These are phyloP conservation scores for Heliconius himera DNA, from an alignment of 1,140 invertebrate species.

Conservation along the genomic window DNA sequence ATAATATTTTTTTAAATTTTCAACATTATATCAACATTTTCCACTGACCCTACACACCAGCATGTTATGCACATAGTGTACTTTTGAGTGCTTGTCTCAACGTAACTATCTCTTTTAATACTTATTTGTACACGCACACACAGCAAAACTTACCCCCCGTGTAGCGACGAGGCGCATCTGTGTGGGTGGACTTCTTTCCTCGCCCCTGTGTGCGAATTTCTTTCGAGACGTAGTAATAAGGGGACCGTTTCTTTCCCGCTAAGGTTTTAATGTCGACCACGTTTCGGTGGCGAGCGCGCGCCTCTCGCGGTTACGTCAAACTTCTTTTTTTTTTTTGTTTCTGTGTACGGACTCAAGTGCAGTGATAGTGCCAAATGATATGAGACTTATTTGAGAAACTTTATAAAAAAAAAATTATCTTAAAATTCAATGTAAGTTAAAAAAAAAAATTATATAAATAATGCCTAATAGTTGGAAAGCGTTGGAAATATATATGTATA, in stretches of 20 bases:
- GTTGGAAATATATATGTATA: background rate
- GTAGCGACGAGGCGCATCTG: slow-evolving; percentile 57
- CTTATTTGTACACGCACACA: slow-evolving; percentile 75
- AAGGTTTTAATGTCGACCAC: slow-evolving; percentile 81
- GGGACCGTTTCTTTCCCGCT: slow-evolving; percentile 80
- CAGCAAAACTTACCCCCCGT: slow-evolving; percentile 52
- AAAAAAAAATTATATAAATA: background rate
- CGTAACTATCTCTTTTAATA: slow-evolving; percentile 80
- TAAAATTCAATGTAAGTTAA: slow-evolving; percentile 42
- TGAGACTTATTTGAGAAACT: slow-evolving; percentile 35
- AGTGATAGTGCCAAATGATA: slow-evolving; percentile 52
- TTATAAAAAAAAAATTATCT: background rate
- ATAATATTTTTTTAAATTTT: background rate
- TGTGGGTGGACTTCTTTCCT: slow-evolving; percentile 77
- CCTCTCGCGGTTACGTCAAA: slow-evolving; percentile 69
- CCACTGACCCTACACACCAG: slow-evolving; percentile 16
- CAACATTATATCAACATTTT: slow-evolving; percentile 28
- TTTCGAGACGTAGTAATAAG: slow-evolving; percentile 82
- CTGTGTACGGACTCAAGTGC: slow-evolving; percentile 60
- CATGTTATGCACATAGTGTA: slow-evolving; percentile 33
- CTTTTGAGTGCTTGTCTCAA: slow-evolving; percentile 55
- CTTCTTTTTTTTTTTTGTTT: slow-evolving; percentile 73
- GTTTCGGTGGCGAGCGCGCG: slow-evolving; percentile 78
- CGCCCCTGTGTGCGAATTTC: slow-evolving; percentile 78
- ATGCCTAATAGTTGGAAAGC: background rate